Conservation (phyloP, 1,140 invertebrate genomes). For the Gryllus bimaculatus region DNA sequence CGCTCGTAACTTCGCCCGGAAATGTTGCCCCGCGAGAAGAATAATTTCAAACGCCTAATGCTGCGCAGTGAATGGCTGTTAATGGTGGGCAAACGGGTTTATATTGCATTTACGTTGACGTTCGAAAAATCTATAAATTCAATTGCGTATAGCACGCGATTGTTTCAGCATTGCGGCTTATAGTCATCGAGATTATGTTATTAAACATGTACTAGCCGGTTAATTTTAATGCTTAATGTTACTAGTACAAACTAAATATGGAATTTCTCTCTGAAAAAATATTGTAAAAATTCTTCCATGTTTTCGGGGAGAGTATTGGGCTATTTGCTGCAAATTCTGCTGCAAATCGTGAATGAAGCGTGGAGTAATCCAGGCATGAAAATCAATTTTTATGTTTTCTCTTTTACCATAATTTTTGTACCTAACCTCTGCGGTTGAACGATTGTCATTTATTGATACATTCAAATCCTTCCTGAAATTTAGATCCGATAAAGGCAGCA, state of each 20-base stretch:
- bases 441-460: constrained; percentile 5
- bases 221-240: neutral
- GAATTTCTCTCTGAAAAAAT: neutral
- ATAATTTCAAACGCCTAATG: neutral
- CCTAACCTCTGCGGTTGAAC: neutral
- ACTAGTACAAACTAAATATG: neutral
- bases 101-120: neutral
- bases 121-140: neutral
- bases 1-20: neutral
- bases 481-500: neutral
- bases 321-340: neutral
- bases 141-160: neutral
- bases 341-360: neutral
- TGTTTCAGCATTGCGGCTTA: neutral
- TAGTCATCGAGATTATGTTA: neutral
- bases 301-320: neutral
- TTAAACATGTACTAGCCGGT: neutral
- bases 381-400: neutral
- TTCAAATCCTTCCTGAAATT: neutral
- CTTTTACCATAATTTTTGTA: neutral
- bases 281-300: neutral
- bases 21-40: neutral
- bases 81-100: neutral
- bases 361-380: neutral
- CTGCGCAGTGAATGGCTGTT: neutral